A percentile compares a stretch with the other conserved stretches of the same genome.
These are phyloP conservation scores for Paramisgurnus dabryanus DNA, from an alignment of 2,113 vertebrate genomes.

Conservation along the genomic window DNA sequence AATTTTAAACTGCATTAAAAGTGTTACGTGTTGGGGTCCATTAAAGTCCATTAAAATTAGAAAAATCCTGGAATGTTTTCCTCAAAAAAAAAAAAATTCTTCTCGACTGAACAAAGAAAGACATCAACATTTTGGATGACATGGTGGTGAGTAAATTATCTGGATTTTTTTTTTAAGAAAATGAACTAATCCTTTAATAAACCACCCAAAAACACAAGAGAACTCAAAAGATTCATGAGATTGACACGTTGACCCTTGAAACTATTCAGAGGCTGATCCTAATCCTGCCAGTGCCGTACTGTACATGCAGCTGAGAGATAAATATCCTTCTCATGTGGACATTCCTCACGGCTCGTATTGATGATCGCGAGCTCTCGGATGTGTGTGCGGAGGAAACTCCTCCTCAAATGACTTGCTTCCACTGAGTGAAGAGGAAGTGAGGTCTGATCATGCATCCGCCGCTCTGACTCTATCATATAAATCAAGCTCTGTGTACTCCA, in stretches of 20 bases:
- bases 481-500: conserved; percentile 26
- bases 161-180: too few relatives aligned
- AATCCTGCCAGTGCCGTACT: conserved; percentile 2
- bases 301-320: conserved; percentile 35
- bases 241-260: conserved; percentile 39
- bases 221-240: conserved; percentile 19
- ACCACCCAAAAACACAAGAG: conserved; percentile 2
- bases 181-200: neutral
- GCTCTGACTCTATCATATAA: conserved; percentile 29
- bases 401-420: conserved; percentile 36
- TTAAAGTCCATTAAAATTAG: too few relatives aligned
- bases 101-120: too few relatives aligned
- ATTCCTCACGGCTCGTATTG: neutral
- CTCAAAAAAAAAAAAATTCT: too few relatives aligned
- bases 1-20: too few relatives aligned
- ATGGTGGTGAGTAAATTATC: too few relatives aligned
- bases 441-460: conserved; percentile 34
- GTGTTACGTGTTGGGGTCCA: too few relatives aligned
- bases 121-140: too few relatives aligned
- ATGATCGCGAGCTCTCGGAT: neutral
- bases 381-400: neutral
- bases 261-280: conserved; percentile 35
- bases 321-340: conserved; percentile 45
- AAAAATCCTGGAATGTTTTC: too few relatives aligned
- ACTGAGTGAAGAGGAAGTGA: conserved; percentile 35